phyloP scores from a whole-genome alignment of 2,888 invertebrate species.

The Euspilapteryx auroguttella region DNA sequence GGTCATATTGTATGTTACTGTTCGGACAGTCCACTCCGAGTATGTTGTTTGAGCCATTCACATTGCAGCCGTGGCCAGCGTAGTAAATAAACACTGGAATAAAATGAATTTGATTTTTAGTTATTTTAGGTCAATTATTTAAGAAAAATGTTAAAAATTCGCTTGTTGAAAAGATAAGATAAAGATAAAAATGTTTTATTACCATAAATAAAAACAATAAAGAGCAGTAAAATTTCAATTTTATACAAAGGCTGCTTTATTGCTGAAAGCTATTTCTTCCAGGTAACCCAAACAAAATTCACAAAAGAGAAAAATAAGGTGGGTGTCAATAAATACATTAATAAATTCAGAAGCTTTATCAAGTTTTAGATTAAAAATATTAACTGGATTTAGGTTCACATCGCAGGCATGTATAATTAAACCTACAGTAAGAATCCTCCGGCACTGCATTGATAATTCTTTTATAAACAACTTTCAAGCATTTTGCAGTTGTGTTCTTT shows the following conservation, averaged over 20 bases:
- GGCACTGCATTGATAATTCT: slow-evolving; percentile 24
- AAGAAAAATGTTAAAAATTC: neutral
- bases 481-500: slow-evolving; percentile 22
- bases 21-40: slow-evolving; percentile 45
- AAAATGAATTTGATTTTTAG: slow-evolving; percentile 1
- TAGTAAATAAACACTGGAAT: slow-evolving; percentile 54
- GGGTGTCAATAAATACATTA: neutral
- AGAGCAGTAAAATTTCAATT: too few species aligned
- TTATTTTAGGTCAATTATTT: neutral
- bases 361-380: neutral
- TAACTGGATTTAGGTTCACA: neutral
- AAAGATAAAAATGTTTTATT: too few species aligned
- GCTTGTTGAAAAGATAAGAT: neutral
- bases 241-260: too few species aligned
- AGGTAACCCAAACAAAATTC: neutral
- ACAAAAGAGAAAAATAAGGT: neutral
- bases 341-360: neutral
- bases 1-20: slow-evolving; percentile 25
- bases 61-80: slow-evolving; percentile 58
- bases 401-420: neutral
- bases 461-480: slow-evolving; percentile 21
- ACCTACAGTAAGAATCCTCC: slow-evolving; percentile 47
- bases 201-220: too few species aligned
- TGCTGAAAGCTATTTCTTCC: too few species aligned
- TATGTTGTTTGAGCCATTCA: slow-evolving; percentile 50